Percentiles rank a stretch among this genome's conserved stretches.
phyloP scores from a whole-genome alignment of 1,140 invertebrate species.

The Saxidomus purpurata region DNA sequence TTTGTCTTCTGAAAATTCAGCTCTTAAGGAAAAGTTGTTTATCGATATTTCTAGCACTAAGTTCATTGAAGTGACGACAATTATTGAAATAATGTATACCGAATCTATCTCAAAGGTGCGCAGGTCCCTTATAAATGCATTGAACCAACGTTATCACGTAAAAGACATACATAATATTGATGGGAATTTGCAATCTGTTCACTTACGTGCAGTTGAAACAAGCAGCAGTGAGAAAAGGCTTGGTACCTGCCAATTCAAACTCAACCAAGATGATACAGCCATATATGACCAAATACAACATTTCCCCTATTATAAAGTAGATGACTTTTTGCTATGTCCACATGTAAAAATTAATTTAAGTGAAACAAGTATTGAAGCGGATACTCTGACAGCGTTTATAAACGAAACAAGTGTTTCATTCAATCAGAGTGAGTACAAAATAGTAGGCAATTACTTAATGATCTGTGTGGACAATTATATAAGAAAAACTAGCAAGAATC shows the following conservation, averaged over 20 bases:
- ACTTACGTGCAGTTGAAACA: too few relatives aligned
- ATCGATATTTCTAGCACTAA: background rate
- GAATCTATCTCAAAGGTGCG: background rate
- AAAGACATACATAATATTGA: background rate
- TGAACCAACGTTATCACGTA: background rate
- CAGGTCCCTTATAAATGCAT: background rate
- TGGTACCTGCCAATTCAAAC: too few relatives aligned
- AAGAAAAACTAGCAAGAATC: background rate
- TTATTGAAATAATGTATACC: background rate
- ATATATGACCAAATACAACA: conserved; percentile 24
- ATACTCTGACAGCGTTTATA: background rate
- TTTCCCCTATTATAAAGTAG: conserved; percentile 8
- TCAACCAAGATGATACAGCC: too few relatives aligned
- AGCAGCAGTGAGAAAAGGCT: too few relatives aligned
- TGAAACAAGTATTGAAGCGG: background rate
- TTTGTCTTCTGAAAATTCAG: background rate
- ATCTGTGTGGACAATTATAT: background rate
- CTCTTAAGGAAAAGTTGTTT: background rate
- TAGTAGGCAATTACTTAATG: background rate
- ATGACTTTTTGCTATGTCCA: background rate
- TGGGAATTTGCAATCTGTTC: background rate
- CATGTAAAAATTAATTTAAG: background rate
- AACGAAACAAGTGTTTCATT: background rate
- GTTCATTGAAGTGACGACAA: background rate
- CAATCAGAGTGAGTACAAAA: background rate